These are phyloP conservation scores for Pipistrellus pygmaeus DNA, from an alignment of 2,797 vertebrate genomes.

Conservation along the genomic window DNA sequence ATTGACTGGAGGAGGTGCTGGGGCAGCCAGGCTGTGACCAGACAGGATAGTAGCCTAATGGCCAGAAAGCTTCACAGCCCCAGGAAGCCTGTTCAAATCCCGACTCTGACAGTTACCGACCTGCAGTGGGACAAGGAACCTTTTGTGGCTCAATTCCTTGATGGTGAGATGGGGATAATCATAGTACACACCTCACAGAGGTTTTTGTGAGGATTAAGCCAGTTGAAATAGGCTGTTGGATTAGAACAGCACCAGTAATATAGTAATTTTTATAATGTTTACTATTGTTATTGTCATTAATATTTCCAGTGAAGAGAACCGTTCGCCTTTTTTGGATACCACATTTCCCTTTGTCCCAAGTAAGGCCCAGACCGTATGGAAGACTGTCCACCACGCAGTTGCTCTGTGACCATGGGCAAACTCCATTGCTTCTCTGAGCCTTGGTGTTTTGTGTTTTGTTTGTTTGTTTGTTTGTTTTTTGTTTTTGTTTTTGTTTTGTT, in stretches of 20 bases:
- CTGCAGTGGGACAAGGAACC: neutral
- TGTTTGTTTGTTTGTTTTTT: neutral
- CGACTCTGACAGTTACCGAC: neutral
- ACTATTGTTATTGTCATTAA: neutral
- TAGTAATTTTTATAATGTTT: neutral
- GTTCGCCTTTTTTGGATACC: neutral
- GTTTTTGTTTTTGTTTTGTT: too few species aligned
- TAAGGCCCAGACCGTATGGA: neutral
- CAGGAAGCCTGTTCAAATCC: neutral
- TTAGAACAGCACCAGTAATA: neutral
- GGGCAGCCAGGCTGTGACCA: neutral
- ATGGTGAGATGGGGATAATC: neutral
- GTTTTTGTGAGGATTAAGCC: neutral
- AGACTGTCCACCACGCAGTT: rapidly evolving
- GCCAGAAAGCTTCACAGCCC: neutral
- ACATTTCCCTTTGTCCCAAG: neutral
- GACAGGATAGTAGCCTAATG: neutral
- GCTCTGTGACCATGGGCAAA: neutral
- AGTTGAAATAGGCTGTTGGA: neutral
- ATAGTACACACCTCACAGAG: neutral
- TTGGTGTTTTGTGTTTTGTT: neutral
- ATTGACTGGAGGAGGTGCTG: neutral
- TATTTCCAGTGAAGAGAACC: neutral
- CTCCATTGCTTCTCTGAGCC: neutral
- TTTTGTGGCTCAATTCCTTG: neutral